Evolutionary conservation across 1,140 invertebrate species (phyloP), one percentile per base, ranked within the genome.

Genomic region (Cherax destructor): DNA sequence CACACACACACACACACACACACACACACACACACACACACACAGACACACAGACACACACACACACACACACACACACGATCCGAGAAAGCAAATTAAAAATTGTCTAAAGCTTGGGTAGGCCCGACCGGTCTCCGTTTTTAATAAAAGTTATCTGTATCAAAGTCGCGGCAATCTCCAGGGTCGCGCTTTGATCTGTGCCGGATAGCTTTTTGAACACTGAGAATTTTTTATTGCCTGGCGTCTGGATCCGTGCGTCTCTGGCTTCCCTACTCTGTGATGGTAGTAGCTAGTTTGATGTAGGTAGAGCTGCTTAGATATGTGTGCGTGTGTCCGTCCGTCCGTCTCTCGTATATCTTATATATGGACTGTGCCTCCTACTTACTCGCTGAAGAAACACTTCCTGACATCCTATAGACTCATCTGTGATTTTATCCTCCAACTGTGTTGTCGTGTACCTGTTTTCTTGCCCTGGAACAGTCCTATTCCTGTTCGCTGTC

Each of bases 81-180:
- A 79, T 30, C 77, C 16, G 18, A 79, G 50, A 21, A 49, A 50
- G 77, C 77, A 79, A 50, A 79, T 79, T 79, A 79, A 79, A 79
- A 52, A 79, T 79, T 49, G 77, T 52, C 50, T 24, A 49, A 21
- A 50, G 69, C 69, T 74, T 74, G 24, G 0, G 69, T 74, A 74
- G 69, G 69, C 69, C 9, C 69, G n/a, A 74, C 69, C 69, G 24
- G 69, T 30, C 69, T 4, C n/a, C 69, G 69, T 74, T 74, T 74
- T 74, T 74, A 74, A 74, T 74, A 74, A 74, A 74, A 74, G 69
- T 74, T 74, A 74, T 74, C 69, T 74, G 69, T 74, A 74, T 74
- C 69, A 74, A 74, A 74, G 69, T 74, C 69, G 69, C 69, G 69
- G 69, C 69, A 74, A 74, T 74, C 69, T 74, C 69, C 69, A n/a